Conservation (phyloP, 2,113 vertebrate genomes). For the Alexandromys fortis region DNA sequence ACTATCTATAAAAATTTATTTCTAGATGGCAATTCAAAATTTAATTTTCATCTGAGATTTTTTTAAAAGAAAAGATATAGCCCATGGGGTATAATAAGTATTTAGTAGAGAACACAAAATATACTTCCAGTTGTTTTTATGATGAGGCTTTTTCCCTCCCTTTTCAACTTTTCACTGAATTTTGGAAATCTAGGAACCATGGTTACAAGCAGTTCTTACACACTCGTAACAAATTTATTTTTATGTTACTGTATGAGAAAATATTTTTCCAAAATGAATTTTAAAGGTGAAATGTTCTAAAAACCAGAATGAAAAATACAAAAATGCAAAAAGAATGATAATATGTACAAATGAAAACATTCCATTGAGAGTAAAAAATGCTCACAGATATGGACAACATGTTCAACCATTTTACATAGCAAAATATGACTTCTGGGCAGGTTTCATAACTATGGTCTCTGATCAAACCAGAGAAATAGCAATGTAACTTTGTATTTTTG, state of each 20-base stretch:
- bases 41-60: constrained; percentile 79
- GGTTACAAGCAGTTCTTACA: neutral
- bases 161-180: constrained; percentile 29
- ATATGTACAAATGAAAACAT: neutral
- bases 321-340: neutral
- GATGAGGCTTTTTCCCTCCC: neutral
- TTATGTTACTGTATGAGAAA: neutral
- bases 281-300: constrained; percentile 40
- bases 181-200: constrained; percentile 53
- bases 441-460: neutral
- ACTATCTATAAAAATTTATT: constrained; percentile 82
- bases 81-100: constrained; percentile 70
- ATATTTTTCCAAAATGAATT: neutral
- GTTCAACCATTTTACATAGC: neutral
- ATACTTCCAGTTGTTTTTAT: constrained; percentile 72
- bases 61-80: constrained; percentile 65
- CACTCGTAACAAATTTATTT: neutral
- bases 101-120: constrained; percentile 71
- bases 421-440: neutral
- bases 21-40: constrained; percentile 81
- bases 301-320: constrained; percentile 45
- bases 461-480: neutral
- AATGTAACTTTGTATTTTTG: neutral
- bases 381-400: neutral
- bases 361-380: neutral